These are phyloP conservation scores for Ormyrus pomaceus DNA, from an alignment of 2,888 invertebrate species.

Conservation along the genomic window DNA sequence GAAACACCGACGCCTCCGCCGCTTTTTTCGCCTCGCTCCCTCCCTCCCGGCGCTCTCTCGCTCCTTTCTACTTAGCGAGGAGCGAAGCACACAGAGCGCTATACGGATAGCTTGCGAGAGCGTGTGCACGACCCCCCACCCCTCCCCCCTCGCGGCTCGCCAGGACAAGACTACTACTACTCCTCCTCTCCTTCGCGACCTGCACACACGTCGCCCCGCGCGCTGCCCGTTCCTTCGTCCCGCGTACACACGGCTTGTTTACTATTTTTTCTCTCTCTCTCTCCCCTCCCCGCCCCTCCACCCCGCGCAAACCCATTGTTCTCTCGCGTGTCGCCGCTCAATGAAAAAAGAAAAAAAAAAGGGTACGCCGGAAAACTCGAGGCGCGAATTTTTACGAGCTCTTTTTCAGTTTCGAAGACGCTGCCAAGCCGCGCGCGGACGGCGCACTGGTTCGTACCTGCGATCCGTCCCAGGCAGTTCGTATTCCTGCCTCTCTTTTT, in stretches of 20 bases:
- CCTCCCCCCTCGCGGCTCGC: no score
- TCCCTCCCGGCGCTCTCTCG: not conserved
- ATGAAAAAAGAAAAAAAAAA: conserved; percentile 27
- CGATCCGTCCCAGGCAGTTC: conserved; percentile 35
- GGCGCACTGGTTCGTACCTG: conserved; percentile 43
- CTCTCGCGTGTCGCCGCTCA: not conserved
- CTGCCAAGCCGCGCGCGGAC: conserved; percentile 28
- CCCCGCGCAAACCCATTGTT: not conserved
- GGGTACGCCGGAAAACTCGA: not conserved
- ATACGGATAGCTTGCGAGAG: not conserved
- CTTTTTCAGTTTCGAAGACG: conserved; percentile 26
- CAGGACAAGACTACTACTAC: conserved; percentile 11
- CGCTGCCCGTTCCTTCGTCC: no score
- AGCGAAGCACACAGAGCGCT: not conserved
- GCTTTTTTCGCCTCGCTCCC: conserved; percentile 22
- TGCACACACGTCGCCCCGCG: no score
- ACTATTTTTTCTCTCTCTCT: not conserved
- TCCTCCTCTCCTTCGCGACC: conserved; percentile 4
- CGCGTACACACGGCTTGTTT: not conserved
- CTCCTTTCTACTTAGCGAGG: conserved; percentile 24
- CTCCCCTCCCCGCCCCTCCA: not conserved
- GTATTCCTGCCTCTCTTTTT: conserved; percentile 7
- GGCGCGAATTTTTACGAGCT: not conserved
- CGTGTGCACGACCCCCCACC: not conserved
- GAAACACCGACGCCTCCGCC: conserved; percentile 26